A percentile compares a stretch with the other conserved stretches of the same genome.
These are phyloP conservation scores for Dicyrtomina minuta DNA, from an alignment of 2,888 invertebrate species.

Conservation along the genomic window DNA sequence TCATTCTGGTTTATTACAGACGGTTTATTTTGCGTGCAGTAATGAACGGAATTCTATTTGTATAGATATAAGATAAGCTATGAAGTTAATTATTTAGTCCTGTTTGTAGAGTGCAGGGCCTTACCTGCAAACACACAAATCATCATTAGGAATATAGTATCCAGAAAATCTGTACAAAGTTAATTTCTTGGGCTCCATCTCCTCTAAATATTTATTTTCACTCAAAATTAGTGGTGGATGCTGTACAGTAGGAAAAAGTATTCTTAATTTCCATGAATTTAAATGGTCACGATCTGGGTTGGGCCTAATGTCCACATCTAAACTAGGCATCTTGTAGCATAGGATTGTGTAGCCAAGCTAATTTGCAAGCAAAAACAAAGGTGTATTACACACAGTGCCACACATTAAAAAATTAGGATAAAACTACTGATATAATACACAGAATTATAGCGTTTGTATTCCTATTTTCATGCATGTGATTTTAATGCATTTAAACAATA, in stretches of 20 bases:
- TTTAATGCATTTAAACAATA: too few relatives aligned
- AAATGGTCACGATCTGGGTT: neutral
- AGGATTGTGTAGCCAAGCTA: constrained; percentile 26
- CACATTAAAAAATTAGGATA: too few relatives aligned
- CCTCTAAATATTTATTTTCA: neutral
- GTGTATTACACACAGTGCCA: neutral
- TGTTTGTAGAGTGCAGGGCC: too few relatives aligned
- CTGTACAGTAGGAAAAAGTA: neutral
- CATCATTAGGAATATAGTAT: constrained; percentile 40
- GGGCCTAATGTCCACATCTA: neutral
- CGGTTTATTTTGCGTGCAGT: too few relatives aligned
- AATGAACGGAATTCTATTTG: too few relatives aligned
- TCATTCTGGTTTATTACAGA: too few relatives aligned
- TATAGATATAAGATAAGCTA: too few relatives aligned
- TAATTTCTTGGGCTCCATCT: constrained; percentile 12
- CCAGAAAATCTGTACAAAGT: constrained; percentile 32
- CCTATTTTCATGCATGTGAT: too few relatives aligned
- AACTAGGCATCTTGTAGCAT: constrained; percentile 8
- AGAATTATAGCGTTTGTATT: too few relatives aligned
- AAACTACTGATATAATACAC: too few relatives aligned
- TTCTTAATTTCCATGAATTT: constrained; percentile 5
- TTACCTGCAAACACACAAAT: constrained; percentile 36
- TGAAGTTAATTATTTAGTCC: too few relatives aligned
- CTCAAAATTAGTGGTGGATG: neutral
- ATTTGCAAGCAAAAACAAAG: neutral